Base-by-base conservation (phyloP, 2,888 invertebrate species). In the Archips xylosteana region DNA sequence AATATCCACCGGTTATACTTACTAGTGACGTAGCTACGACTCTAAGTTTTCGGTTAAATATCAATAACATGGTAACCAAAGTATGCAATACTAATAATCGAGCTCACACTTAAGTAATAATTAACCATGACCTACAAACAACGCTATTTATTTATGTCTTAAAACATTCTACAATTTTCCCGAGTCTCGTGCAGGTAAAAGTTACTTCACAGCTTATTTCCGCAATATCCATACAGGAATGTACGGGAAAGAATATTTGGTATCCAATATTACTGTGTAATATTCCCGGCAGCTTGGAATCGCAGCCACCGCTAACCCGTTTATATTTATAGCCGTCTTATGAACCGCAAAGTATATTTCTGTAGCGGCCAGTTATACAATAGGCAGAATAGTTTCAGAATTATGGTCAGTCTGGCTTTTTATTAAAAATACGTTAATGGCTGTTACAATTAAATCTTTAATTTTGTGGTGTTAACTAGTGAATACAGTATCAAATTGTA, bases 251-350 rank as follows among this genome's bases (percentile, higher is more conserved):
- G 51, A 23, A 66, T 47, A 57, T 61, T 68, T 59, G 62, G 39
- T 66, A 71, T 71, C 61, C 65, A 71, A 61, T 51, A 66, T 65
- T 54, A 67, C 67, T 12, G n/a, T 65, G 71, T 61, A 71, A 66
- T 66, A 83, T 85, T 84, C 81, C 9, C 75, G 62, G 71, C 75
- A 75, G 71, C 76, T 77, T 75, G 79, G 77, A 68, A 42, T 63
- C 70, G 36, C 57, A 45, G 57, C 45, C 68, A 13, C 39, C 60
- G 81, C 80, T 84, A 85, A 84, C 85, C 82, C 63, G 68, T 80
- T 79, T 79, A 84, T 87, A 88, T 88, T 89, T 89, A 89, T 87
- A 78, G 81, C 83, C 78, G 84, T 84, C 85, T 83, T 83, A 85
- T 84, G 80, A 81, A 79, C 77, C 83, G 75, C 78, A 68, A 77